phyloP scores from a whole-genome alignment of 2,113 vertebrate genomes.

The Actinemys pallida region DNA sequence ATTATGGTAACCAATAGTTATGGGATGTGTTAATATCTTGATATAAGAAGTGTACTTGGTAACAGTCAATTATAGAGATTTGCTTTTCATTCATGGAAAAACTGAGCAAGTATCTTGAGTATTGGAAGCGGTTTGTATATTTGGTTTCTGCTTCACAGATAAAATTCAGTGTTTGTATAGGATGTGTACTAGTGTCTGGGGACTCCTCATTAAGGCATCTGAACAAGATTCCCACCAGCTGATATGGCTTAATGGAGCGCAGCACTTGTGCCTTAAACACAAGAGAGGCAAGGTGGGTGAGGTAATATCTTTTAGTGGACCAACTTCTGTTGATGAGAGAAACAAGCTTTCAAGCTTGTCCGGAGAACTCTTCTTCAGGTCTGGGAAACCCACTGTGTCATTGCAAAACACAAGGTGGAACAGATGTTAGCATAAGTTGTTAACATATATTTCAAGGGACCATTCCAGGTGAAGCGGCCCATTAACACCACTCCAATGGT shows the following conservation, averaged over 20 bases:
- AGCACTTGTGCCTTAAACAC: neutral
- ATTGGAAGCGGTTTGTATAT: neutral
- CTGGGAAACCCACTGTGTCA: neutral
- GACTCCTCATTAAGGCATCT: neutral
- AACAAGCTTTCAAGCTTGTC: neutral
- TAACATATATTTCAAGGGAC: neutral
- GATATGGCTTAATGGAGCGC: neutral
- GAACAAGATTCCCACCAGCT: neutral
- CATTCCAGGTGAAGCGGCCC: neutral
- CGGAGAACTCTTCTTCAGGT: neutral
- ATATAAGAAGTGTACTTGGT: neutral
- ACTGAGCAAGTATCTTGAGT: neutral
- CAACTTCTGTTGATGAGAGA: neutral
- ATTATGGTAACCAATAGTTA: neutral
- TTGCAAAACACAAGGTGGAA: neutral
- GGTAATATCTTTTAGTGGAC: neutral
- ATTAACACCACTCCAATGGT: neutral
- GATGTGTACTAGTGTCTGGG: neutral
- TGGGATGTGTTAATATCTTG: neutral
- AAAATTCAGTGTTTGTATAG: neutral
- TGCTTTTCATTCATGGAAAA: neutral
- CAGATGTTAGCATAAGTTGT: neutral
- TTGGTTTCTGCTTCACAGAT: neutral
- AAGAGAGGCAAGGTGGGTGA: neutral
- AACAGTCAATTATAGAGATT: neutral